Evolutionary conservation across 2,113 vertebrate species (phyloP).

Genomic region (Rana temporaria): DNA sequence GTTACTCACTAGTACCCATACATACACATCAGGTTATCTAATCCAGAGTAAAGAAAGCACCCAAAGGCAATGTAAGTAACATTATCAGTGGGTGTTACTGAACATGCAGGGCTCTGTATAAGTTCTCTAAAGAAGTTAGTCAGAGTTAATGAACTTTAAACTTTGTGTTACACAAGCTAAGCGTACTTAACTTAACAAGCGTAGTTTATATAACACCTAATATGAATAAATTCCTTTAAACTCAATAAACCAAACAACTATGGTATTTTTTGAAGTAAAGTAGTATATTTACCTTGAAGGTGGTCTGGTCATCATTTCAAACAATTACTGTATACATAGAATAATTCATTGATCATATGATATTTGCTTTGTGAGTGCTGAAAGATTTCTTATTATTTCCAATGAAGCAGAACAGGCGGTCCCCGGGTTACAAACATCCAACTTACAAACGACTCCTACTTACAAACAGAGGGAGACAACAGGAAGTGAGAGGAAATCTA

Average conservation of each 20-base stretch:
- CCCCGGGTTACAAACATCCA: no score
- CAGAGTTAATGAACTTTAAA: conserved; percentile 48
- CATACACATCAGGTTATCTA: conserved; percentile 42
- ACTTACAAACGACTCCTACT: no score
- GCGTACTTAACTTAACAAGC: conserved; percentile 25
- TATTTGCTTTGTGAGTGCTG: no score
- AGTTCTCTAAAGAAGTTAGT: conserved; percentile 41
- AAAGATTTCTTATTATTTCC: no score
- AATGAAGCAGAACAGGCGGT: no score
- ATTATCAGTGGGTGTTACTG: conserved; percentile 52
- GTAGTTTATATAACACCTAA: conserved; percentile 47
- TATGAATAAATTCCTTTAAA: conserved; percentile 20
- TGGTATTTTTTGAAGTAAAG: background rate
- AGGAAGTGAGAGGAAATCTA: no score
- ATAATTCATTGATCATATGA: no score
- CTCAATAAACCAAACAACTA: conserved; percentile 8
- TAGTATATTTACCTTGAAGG: no score
- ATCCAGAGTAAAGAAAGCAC: conserved; percentile 54
- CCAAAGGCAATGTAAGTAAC: conserved; percentile 40
- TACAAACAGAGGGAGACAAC: no score
- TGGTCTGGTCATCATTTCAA: no score
- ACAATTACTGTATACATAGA: no score
- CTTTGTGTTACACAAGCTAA: conserved; percentile 40
- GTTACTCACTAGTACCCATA: conserved; percentile 43
- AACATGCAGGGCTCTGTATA: conserved; percentile 30